Conservation (phyloP, 1,140 invertebrate genomes). For the Zaprionus lachaisei region DNA sequence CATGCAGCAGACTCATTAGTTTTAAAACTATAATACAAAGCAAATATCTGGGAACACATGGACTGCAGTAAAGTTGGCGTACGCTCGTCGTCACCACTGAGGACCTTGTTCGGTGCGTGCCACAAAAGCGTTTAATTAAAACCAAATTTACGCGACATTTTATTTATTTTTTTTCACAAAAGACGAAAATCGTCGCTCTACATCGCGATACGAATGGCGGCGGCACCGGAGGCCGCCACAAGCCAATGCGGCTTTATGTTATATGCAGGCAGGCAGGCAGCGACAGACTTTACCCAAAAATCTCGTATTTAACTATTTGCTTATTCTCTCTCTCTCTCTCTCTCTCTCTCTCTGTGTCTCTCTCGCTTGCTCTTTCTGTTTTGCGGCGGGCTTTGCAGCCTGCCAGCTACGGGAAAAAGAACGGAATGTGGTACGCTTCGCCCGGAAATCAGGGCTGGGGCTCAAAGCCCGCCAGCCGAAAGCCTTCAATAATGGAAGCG, state of each 20-base stretch:
- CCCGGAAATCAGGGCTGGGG: conserved; percentile 86
- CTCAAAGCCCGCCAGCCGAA: conserved; percentile 87
- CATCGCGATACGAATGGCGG: conserved; percentile 27
- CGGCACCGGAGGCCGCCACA: conserved; percentile 12
- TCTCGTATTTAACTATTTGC: conserved; percentile 70
- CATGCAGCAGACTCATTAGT: neutral
- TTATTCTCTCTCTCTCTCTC: conserved; percentile 43
- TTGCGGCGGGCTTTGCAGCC: conserved; percentile 85
- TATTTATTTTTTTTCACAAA: conserved; percentile 63
- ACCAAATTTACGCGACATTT: conserved; percentile 79
- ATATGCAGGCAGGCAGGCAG: conserved; percentile 30
- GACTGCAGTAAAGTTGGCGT: neutral
- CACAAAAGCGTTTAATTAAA: conserved; percentile 82
- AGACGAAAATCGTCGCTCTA: conserved; percentile 50
- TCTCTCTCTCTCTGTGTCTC: conserved; percentile 5
- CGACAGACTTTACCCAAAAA: conserved; percentile 53
- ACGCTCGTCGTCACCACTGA: conserved; percentile 34
- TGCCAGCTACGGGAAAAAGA: conserved; percentile 94
- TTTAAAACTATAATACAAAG: neutral
- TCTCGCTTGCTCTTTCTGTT: conserved; percentile 14
- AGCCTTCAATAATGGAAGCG: conserved; percentile 90
- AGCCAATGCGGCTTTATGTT: conserved; percentile 8
- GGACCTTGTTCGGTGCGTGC: conserved; percentile 60
- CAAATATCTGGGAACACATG: neutral
- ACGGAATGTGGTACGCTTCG: conserved; percentile 93